Evolutionary conservation across 2,797 vertebrate genomes (phyloP), one percentile per base, ranked within the genome.

Genomic region (Xenops minutus): DNA sequence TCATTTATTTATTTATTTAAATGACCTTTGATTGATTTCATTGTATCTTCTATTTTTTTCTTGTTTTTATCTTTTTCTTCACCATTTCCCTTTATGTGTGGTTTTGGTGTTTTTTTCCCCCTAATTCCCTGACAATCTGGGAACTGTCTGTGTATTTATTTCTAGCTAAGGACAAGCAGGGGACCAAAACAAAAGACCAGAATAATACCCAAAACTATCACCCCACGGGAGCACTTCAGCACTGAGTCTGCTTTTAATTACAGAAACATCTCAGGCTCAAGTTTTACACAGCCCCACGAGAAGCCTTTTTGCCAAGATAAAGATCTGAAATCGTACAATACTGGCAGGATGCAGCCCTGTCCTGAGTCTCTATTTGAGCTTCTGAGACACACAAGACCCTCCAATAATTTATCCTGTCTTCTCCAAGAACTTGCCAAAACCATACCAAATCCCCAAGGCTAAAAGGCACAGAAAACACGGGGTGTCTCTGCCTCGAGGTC

Each of bases 151-250:
- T 23, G 41, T 85, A 63, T 96, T 97, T 96, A 89, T 92, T 88
- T 89, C 85, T 68, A 54, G 64, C 89, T 89, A 80, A 94, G 78
- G 81, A 85, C 76, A 88, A 78, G 68, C 87, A 89, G 29, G 36
- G 62, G 48, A 93, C 83, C 77, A 92, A 85, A 92, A 88, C 85
- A 95, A 89, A 94, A 94, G 85, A 6, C 56, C 81, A 78, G 85
- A 92, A 87, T 94, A 91, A 85, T 92, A 89, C 68, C 93, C 93
- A 30, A 94, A 94, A 89, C 92, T 87, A n/a, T 89, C 91, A 75
- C 89, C 95, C 93, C 93, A 64, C 2, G 15, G 94, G 93, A 95
- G 89, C 90, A 83, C 87, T 92, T 88, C 72, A 94, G 86, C 94
- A 76, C 73, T 1, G 22, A 55, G 90, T 54, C 95, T 95, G 92